Conservation (phyloP, 2,113 vertebrate species). For the Synchiropus splendidus region DNA sequence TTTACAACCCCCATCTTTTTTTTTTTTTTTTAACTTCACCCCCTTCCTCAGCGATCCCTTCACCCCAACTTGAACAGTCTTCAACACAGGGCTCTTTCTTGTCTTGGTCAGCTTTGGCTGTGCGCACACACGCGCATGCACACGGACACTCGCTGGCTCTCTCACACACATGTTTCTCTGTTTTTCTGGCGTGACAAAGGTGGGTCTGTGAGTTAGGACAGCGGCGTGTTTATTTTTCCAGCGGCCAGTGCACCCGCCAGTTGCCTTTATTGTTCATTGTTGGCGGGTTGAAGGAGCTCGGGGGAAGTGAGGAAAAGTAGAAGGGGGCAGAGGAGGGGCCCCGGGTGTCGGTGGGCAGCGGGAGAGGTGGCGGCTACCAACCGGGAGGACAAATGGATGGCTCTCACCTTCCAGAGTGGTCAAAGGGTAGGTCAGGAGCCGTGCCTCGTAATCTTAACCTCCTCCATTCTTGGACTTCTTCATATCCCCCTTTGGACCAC, state of each 20-base stretch:
- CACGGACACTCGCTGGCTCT: slow-evolving; percentile 15
- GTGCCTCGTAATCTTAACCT: slow-evolving; percentile 5
- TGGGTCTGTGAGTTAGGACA: slow-evolving; percentile 77
- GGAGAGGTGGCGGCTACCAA: slow-evolving; percentile 44
- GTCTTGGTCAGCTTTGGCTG: slow-evolving; percentile 70
- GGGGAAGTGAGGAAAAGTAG: slow-evolving; percentile 15
- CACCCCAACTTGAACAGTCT: slow-evolving; percentile 64
- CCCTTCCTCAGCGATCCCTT: slow-evolving; percentile 16
- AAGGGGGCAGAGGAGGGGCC: slow-evolving; percentile 29
- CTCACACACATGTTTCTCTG: slow-evolving; percentile 38
- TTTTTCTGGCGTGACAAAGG: slow-evolving; percentile 64
- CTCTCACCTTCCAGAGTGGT: slow-evolving; percentile 74
- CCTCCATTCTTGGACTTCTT: neutral
- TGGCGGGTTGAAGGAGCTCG: slow-evolving; percentile 61
- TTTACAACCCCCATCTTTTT: slow-evolving; percentile 32
- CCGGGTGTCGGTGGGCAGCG: slow-evolving; percentile 16
- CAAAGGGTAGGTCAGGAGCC: slow-evolving; percentile 54
- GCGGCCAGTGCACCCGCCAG: slow-evolving; percentile 72
- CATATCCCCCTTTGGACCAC: slow-evolving; percentile 7
- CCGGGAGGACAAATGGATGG: slow-evolving; percentile 75
- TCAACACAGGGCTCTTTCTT: slow-evolving; percentile 77
- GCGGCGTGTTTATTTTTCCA: slow-evolving; percentile 76
- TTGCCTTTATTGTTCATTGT: slow-evolving; percentile 89
- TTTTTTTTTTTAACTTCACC: slow-evolving; percentile 17
- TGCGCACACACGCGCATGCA: slow-evolving; percentile 39